A percentile compares a stretch with the other conserved stretches of the same genome.
Evolutionary conservation across 2,888 invertebrate species (phyloP).

Genomic region (Monoplex corrugatus): DNA sequence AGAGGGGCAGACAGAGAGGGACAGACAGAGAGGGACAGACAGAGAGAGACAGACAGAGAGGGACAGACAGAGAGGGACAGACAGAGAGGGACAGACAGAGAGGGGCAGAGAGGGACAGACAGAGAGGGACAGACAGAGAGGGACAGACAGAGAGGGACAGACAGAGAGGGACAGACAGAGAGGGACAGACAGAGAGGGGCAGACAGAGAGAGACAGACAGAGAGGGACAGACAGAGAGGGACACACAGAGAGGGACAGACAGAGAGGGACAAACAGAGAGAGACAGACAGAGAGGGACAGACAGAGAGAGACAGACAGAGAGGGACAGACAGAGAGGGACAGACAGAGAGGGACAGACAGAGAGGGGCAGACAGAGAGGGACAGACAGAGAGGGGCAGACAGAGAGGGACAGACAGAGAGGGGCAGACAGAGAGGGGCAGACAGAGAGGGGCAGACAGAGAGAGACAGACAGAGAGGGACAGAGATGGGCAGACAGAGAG

Average conservation of each 20-base stretch:
- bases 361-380: background rate
- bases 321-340: background rate
- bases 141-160: background rate
- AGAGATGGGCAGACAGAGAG: background rate
- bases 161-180: background rate
- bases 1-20: background rate
- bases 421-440: no score
- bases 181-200: background rate
- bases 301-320: background rate
- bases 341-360: background rate
- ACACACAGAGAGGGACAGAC: no score
- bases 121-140: no score
- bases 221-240: background rate
- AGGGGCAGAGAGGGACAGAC: background rate
- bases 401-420: no score
- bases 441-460: background rate
- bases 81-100: background rate
- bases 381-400: no score
- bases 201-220: background rate
- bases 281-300: no score
- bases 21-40: background rate
- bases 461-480: background rate
- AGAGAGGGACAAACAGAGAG: background rate
- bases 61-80: background rate
- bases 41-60: no score